Conservation (phyloP, 2,797 vertebrate species). For the Coendou prehensilis region DNA sequence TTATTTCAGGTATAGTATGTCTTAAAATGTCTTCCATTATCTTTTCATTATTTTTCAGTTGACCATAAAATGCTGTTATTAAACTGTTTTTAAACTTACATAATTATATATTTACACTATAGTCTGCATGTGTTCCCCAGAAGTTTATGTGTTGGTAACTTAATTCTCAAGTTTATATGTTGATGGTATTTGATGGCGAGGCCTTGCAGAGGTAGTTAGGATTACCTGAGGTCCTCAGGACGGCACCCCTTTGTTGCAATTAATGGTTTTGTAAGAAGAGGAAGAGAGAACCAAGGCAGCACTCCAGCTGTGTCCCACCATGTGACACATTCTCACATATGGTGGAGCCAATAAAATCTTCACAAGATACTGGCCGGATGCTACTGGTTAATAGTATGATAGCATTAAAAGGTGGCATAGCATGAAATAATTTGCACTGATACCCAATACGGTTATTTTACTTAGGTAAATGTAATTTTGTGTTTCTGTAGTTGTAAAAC, state of each 20-base stretch:
- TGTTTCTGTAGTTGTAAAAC: not conserved
- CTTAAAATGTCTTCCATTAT: not conserved
- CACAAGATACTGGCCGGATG: not conserved
- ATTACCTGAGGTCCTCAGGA: not conserved
- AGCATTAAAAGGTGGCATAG: not conserved
- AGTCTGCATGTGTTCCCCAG: not conserved
- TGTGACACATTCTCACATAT: no score
- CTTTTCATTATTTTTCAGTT: not conserved
- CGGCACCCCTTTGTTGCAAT: no score
- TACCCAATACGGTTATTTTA: not conserved
- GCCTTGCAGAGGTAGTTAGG: not conserved
- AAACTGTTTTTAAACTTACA: not conserved
- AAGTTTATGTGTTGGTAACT: not conserved
- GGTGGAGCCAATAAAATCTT: not conserved
- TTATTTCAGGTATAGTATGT: not conserved
- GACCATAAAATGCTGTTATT: not conserved
- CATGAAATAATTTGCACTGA: not conserved
- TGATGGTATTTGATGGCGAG: not conserved
- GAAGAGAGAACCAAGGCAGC: not conserved
- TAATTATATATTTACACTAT: not conserved
- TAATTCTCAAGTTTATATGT: not conserved
- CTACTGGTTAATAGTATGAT: not conserved
- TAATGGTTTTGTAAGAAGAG: not conserved
- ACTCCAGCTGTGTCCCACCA: not conserved
- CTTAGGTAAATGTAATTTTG: not conserved